Base-by-base conservation (phyloP, 2,888 invertebrate species). In the Drosophila borborema region DNA sequence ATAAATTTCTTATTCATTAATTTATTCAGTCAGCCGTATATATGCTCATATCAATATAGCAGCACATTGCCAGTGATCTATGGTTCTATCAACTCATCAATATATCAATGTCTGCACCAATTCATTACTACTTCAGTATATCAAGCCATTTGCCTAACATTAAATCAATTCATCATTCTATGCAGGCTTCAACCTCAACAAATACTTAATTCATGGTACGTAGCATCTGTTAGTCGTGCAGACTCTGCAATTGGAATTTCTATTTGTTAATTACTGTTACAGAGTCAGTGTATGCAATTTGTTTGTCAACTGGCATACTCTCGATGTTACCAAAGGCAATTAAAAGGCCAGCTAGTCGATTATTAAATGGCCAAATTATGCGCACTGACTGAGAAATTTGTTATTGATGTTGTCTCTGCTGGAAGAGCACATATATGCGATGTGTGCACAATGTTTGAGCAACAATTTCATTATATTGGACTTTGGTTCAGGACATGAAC, bases 361-460 rank as follows among this genome's bases (percentile, higher is more conserved):
- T 84, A 69, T 66, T 82, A 86, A 86, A 77, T 65, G 83, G 31
- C 63, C 74, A 77, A 86, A 81, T 84, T 69, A 79, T 84, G 78
- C 64, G 64, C 64, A 75, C 56, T 66, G 64, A 58, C 58, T 68
- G 72, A 77, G 75, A 72, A 86, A 86, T 86, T 82, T 73, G 64
- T 71, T 68, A 77, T 68, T 76, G 59, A 65, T 77, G 64, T 77
- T 72, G 64, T 53, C 62, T 38, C 74, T 59, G 64, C 58, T 48
- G 41, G 28, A 18, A 14, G 55, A 46, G 41, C 55, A 46, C 23
- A 64, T 20, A 64, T 41, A 43, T 64, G 38, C 45, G 51, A 28
- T 69, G 36, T 48, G 56, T 46, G 45, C 60, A 56, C 55, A 70
- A 68, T 69, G 66, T 77, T 68, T 61, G 76, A 72, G 65, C 65